Evolutionary conservation across 2,888 invertebrate species (phyloP).

Genomic region (Cantharis lateralis): DNA sequence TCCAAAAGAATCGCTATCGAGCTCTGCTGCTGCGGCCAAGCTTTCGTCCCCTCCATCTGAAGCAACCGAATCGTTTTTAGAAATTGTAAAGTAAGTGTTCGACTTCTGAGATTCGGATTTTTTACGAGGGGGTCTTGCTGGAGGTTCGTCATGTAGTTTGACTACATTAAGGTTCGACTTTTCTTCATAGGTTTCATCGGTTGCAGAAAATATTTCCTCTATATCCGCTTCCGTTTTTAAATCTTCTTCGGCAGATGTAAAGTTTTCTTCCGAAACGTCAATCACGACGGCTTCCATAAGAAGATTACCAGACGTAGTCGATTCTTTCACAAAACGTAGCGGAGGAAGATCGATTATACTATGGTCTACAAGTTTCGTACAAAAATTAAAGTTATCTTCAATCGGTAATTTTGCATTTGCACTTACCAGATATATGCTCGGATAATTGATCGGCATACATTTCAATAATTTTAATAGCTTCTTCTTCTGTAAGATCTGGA

Average conservation of each 20-base stretch:
- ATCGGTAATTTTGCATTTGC: neutral
- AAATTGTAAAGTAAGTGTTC: slow-evolving; percentile 67
- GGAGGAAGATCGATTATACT: slow-evolving; percentile 87
- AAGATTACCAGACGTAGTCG: slow-evolving; percentile 84
- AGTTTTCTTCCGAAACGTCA: slow-evolving; percentile 85
- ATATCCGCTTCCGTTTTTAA: slow-evolving; percentile 84
- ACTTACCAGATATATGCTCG: slow-evolving; percentile 75
- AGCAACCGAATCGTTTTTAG: slow-evolving; percentile 64
- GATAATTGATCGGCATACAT: slow-evolving; percentile 94
- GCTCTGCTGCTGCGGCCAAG: slow-evolving; percentile 58
- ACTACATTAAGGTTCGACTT: slow-evolving; percentile 58
- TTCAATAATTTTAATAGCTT: slow-evolving; percentile 88
- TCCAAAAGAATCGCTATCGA: slow-evolving; percentile 66
- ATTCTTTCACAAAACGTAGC: slow-evolving; percentile 85
- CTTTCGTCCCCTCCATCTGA: slow-evolving; percentile 60
- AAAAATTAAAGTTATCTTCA: slow-evolving; percentile 5
- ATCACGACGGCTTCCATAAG: slow-evolving; percentile 91
- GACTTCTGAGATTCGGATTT: slow-evolving; percentile 68
- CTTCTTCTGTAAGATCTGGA: slow-evolving; percentile 89
- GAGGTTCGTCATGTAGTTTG: slow-evolving; percentile 61
- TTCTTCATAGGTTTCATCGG: slow-evolving; percentile 68
- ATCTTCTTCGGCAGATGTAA: slow-evolving; percentile 80
- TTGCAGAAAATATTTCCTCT: slow-evolving; percentile 79
- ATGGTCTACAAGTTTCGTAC: slow-evolving; percentile 63
- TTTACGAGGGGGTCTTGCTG: slow-evolving; percentile 65